Base-by-base conservation (phyloP, 2,797 vertebrate species). In the Paedocypris micromegethes region DNA sequence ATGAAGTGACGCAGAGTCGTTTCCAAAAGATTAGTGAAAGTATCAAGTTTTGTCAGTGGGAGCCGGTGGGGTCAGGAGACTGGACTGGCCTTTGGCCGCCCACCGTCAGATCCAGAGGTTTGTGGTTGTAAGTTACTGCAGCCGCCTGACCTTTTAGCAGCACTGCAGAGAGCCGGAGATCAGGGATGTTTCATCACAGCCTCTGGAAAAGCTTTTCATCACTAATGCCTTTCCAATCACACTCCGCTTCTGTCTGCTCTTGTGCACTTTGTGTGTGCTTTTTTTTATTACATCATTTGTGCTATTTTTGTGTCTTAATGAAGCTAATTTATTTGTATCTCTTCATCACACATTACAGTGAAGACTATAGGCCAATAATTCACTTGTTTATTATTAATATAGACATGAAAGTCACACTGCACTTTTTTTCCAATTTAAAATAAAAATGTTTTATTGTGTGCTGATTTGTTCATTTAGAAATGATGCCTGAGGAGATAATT, bases 11-110 rank as follows among this genome's bases (percentile, higher is more conserved):
- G 50, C 63, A 48, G 70, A 70, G 72, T 67, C 63, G 56, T 75
- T 70, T 72, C 66, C 62, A 7, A 52, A 69, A 75, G 73, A 75
- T 75, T 77, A 75, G 70, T 54, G 68, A 72, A 57, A 58, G 66
- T 67, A 63, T 74, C 55, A 58, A 48, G 63, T 40, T 41, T 72
- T 67, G 67, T 70, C 68, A 67, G 49, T 4, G 3, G 2, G 58
- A 40, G 52, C 62, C 67, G 38, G 43, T 46, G 44, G 62, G 67
- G 73, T 70, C 65, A 71, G 47, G 55, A 65, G 49, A 59, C 66
- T 62, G 66, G 58, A 59, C 68, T 53, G 69, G 57, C 55, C 57
- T 46, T 62, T 47, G 51, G 61, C 41, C 50, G 62, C 53, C 59
- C 53, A 23, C n/a, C 48, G 60, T 42, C 59, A 50, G 52, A 73